Base-by-base conservation (phyloP, 2,797 vertebrate genomes). In the Sebastes miniatus region DNA sequence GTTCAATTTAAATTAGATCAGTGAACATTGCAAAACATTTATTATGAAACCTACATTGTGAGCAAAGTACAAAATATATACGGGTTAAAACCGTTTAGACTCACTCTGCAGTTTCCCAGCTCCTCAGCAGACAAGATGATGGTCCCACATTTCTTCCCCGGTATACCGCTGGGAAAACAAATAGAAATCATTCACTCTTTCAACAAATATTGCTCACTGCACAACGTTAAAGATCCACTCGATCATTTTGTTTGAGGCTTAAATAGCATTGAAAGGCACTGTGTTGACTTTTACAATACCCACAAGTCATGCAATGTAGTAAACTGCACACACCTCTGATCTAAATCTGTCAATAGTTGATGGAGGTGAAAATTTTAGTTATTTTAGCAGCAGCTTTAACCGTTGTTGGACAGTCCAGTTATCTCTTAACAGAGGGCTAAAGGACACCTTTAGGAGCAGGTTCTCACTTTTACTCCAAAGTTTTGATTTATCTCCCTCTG, bases 91-190 rank as follows among this genome's bases (percentile, higher is more conserved):
- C 13, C 16, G 57, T 86, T 76, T 34, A 43, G 43, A 96, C 98
- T 97, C 93, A 99, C 98, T 95, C 98, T 92, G 86, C 98, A 99
- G 93, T 98, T 98, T 83, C 97, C 97, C 83, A 99, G 87, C 93
- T 99, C 98, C 90, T 99, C 98, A 0, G 96, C 98, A 0, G 97
- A 96, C 84, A 99, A 92, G 90, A 99, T 95, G 87, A 99, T 96
- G 88, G 95, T 96, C 76, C 98, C 98, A 25, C 98, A 99, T 83
- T 97, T 98, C 93, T 98, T 99, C 78, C 97, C 97, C 0, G 95
- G 97, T 89, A 98, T 96, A 1, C 97, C 97, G 2, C 98, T 99
- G 93, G 74, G 65, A 89, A 94, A 87, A 92, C 34, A 89, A 90
- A 88, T 52, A 18, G 0, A 74, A 22, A 73, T 76, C 3, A 71